phyloP scores from a whole-genome alignment of 1,140 invertebrate species.

The Drosophila seguyi region DNA sequence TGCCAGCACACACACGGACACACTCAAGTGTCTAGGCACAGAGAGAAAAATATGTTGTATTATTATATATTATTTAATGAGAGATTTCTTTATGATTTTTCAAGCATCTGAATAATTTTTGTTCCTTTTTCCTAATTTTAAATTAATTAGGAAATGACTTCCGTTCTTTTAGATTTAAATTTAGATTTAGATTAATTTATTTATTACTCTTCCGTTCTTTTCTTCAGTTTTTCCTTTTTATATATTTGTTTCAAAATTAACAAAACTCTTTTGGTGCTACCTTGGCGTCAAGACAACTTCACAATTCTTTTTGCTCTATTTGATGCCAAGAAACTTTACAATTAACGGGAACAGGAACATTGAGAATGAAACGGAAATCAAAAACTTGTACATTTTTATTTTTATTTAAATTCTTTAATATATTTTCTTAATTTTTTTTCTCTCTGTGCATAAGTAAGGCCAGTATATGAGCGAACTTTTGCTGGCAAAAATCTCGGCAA shows the following conservation, averaged over 20 bases:
- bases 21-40: not conserved
- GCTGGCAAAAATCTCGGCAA: conserved; percentile 71
- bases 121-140: not conserved
- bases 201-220: too few relatives aligned
- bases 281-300: too few relatives aligned
- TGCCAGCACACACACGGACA: conserved; percentile 33
- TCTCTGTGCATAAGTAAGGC: conserved; percentile 4
- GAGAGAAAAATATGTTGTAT: not conserved
- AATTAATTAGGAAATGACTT: not conserved
- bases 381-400: too few relatives aligned
- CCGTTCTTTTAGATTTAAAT: not conserved
- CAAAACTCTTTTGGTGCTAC: not conserved
- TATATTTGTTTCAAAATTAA: not conserved
- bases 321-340: too few relatives aligned
- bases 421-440: not conserved
- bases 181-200: too few relatives aligned
- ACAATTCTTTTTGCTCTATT: too few relatives aligned
- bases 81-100: not conserved
- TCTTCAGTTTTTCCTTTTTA: not conserved
- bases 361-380: too few relatives aligned
- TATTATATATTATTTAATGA: not conserved
- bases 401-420: not conserved
- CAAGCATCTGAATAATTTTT: not conserved
- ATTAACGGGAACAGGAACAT: too few relatives aligned
- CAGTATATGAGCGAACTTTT: conserved; percentile 25